Evolutionary conservation across 2,113 vertebrate species (phyloP).

Genomic region (Hemibagrus wyckioides): DNA sequence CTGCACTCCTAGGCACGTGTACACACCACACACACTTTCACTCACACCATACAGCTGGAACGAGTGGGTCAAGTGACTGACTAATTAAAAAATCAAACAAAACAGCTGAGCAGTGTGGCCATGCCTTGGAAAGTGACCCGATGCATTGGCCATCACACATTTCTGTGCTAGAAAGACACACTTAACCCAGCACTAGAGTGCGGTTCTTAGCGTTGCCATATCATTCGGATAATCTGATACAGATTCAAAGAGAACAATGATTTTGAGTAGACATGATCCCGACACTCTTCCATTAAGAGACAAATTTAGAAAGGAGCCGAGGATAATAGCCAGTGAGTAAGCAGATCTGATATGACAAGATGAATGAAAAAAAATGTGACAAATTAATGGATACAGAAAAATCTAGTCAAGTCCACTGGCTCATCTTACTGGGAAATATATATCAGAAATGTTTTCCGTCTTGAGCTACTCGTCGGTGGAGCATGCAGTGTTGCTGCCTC

Average conservation of each 20-base stretch:
- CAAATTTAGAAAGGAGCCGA: background rate
- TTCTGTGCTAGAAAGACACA: background rate
- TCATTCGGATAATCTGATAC: background rate
- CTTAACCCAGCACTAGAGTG: background rate
- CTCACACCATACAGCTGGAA: slow-evolving; percentile 7
- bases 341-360: background rate
- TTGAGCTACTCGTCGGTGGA: background rate
- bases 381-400: background rate
- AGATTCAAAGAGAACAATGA: background rate
- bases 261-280: background rate
- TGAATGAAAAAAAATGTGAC: slow-evolving; percentile 1
- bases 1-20: slow-evolving; percentile 36
- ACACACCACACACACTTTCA: slow-evolving; percentile 26
- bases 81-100: slow-evolving; percentile 45
- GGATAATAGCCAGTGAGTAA: background rate
- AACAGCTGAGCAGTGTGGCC: background rate
- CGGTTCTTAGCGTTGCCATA: background rate
- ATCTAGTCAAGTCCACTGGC: background rate
- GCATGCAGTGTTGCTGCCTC: background rate
- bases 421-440: background rate
- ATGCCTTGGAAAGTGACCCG: slow-evolving; percentile 36
- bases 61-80: slow-evolving; percentile 34
- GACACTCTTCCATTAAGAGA: background rate
- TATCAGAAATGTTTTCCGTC: background rate
- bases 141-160: slow-evolving; percentile 11